Conservation (phyloP, 2,888 invertebrate genomes). For the Apoderus coryli region DNA sequence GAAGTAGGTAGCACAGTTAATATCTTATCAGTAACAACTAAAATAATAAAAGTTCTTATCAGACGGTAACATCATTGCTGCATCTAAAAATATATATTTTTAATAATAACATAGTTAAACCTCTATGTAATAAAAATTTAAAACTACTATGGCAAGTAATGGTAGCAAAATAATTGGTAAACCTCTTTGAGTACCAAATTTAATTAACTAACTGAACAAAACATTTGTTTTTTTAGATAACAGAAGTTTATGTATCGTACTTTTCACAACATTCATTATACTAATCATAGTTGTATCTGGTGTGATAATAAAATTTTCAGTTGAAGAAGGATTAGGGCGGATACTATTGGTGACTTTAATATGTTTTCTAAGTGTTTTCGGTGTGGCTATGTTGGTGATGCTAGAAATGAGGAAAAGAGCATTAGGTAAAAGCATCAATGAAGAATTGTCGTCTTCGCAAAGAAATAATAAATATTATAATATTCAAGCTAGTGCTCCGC, state of each 20-base stretch:
- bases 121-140: too few species aligned
- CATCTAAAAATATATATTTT: too few species aligned
- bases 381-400: slow-evolving; percentile 12
- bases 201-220: too few species aligned
- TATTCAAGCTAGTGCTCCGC: slow-evolving; percentile 11
- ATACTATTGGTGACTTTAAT: slow-evolving; percentile 13
- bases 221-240: slow-evolving; percentile 14
- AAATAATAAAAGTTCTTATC: too few species aligned
- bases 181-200: too few species aligned
- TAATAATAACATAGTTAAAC: too few species aligned
- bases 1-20: too few species aligned
- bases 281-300: slow-evolving; percentile 13
- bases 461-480: slow-evolving; percentile 11
- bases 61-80: too few species aligned
- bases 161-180: too few species aligned
- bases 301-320: slow-evolving; percentile 10
- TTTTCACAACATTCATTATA: slow-evolving; percentile 12
- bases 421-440: slow-evolving; percentile 7
- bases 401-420: slow-evolving; percentile 12
- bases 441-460: neutral
- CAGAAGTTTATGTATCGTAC: slow-evolving; percentile 12
- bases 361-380: slow-evolving; percentile 12
- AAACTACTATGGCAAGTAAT: too few species aligned
- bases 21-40: too few species aligned
- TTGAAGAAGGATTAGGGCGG: slow-evolving; percentile 11